phyloP scores from a whole-genome alignment of 2,797 vertebrate genomes.

The Bradypodion pumilum region DNA sequence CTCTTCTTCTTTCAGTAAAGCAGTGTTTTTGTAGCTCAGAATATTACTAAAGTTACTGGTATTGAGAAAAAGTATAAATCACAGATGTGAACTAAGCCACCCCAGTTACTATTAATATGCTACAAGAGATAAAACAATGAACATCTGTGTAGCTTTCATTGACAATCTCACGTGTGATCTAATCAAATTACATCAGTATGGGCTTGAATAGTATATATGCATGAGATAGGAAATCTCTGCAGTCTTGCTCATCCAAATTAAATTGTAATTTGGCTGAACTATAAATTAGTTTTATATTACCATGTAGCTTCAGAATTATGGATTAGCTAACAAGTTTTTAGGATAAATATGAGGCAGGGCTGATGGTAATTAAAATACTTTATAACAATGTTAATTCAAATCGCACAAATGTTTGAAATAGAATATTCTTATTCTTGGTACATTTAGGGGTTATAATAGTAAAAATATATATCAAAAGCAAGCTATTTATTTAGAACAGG shows the following conservation, averaged over 20 bases:
- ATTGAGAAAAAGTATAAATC: slow-evolving; percentile 12
- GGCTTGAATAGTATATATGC: slow-evolving; percentile 32
- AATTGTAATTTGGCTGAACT: background rate
- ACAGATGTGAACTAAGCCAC: slow-evolving; percentile 12
- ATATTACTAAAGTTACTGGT: slow-evolving; percentile 3
- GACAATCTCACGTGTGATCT: slow-evolving; percentile 5
- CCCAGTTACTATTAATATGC: background rate
- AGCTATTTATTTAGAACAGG: too few relatives aligned
- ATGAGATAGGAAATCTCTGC: slow-evolving; percentile 49
- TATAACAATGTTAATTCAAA: background rate
- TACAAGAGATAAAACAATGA: accelerated
- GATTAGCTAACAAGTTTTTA: background rate
- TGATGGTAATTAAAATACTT: background rate
- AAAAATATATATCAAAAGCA: too few relatives aligned
- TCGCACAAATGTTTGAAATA: background rate
- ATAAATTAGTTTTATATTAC: background rate
- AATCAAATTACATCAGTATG: slow-evolving; percentile 19
- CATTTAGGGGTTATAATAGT: too few relatives aligned
- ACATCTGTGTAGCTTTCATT: background rate
- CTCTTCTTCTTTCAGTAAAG: background rate
- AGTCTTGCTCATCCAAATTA: background rate
- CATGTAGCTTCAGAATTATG: background rate
- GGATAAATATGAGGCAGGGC: background rate
- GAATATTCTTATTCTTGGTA: too few relatives aligned
- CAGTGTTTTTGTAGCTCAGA: background rate